Evolutionary conservation across 2,113 vertebrate genomes (phyloP), one percentile per base, ranked within the genome.

Genomic region (Willisornis vidua): DNA sequence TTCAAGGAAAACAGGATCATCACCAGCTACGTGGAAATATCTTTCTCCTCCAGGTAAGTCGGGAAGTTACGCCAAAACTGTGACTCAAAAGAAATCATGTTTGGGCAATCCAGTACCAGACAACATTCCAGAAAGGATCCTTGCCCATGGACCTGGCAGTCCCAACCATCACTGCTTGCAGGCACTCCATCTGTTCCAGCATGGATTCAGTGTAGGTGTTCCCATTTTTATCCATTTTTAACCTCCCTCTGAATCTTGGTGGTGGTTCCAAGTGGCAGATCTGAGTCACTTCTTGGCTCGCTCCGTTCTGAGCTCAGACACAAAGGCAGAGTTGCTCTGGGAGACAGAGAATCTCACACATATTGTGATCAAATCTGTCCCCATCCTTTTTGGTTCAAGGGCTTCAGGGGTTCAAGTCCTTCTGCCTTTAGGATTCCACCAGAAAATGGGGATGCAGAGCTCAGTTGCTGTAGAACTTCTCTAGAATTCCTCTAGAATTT

Each of bases 201-300:
- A 6, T 1, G 3, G 59, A 29, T 46, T 76, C 31, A 7, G 0
- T 3, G 43, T 2, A 19, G 54, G 48, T 35, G 8, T 85, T 87
- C 78, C 74, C 62, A 58, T 76, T 90, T 65, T 29, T 48, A 83
- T 13, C 46, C 10, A 1, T 18, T 54, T 24, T 37, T 73, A 90
- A 73, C 22, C 58, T 72, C 4, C 0, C 54, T 55, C 24, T 45
- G 75, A 54, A 12, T 20, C 49, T 39, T 62, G 46, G 17, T 57
- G 75, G 10, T 0, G 2, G 58, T 18, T 89, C 41, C 41, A 31
- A 57, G 41, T 39, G 81, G 73, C 58, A 87, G 66, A 55, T 62
- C 25, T 78, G 92, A 94, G 81, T 96, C 93, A 78, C 26, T 57
- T 26, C 88, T 89, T 87, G 81, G 87, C 89, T 95, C 24, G 1